Percentiles rank a stretch among this genome's conserved stretches.
These are phyloP conservation scores for Drosophila albomicans DNA, from an alignment of 1,140 invertebrate genomes.

Conservation along the genomic window DNA sequence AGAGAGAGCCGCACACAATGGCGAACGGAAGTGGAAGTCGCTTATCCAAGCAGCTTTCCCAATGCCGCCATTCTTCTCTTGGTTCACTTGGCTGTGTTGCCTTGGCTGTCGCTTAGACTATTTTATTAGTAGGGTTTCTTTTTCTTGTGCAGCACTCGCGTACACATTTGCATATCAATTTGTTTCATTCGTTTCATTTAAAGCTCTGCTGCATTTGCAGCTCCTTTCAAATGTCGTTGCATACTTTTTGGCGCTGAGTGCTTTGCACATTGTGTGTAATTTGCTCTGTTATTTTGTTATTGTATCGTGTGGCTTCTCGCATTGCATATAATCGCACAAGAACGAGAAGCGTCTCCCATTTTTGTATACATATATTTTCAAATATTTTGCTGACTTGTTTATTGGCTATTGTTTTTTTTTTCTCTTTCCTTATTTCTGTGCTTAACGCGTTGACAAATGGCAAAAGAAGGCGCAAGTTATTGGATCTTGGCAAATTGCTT, in stretches of 20 bases:
- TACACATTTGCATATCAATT: slow-evolving; percentile 80
- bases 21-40: slow-evolving; percentile 69
- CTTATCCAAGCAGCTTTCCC: slow-evolving; percentile 63
- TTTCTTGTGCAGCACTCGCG: not conserved
- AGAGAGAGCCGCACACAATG: slow-evolving; percentile 23
- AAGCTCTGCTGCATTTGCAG: slow-evolving; percentile 48
- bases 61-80: slow-evolving; percentile 13
- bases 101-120: slow-evolving; percentile 46
- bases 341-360: slow-evolving; percentile 46
- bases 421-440: not conserved
- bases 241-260: slow-evolving; percentile 66
- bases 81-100: slow-evolving; percentile 27
- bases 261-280: slow-evolving; percentile 43
- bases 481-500: slow-evolving; percentile 9
- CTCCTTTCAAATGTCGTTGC: slow-evolving; percentile 44
- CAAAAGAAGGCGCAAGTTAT: slow-evolving; percentile 25
- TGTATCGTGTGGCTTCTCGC: slow-evolving; percentile 13
- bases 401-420: slow-evolving; percentile 43
- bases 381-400: slow-evolving; percentile 70
- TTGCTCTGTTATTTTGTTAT: slow-evolving; percentile 29
- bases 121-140: slow-evolving; percentile 67
- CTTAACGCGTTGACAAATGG: slow-evolving; percentile 65
- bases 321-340: slow-evolving; percentile 58
- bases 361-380: slow-evolving; percentile 26
- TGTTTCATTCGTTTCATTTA: slow-evolving; percentile 71